A percentile compares a stretch with the other conserved stretches of the same genome.
Conservation (phyloP, 2,113 vertebrate species). For the Parus major region DNA sequence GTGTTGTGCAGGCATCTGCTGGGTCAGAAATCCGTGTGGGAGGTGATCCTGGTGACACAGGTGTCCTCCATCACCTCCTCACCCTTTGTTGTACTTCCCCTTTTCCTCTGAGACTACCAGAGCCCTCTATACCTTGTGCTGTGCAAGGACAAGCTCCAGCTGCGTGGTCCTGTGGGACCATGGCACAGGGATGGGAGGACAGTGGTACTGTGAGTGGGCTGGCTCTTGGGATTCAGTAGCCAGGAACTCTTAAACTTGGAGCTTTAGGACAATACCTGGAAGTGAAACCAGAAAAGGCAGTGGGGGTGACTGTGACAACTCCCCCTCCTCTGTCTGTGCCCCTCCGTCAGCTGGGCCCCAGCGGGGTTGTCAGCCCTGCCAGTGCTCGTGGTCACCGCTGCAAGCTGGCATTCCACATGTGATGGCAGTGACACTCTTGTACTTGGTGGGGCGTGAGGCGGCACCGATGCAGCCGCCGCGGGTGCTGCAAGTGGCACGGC, state of each 20-base stretch:
- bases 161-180: fast-evolving
- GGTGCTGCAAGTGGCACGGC: background rate
- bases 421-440: background rate
- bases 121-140: background rate
- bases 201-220: too few relatives aligned
- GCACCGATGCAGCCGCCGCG: background rate
- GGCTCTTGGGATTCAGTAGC: background rate
- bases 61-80: background rate
- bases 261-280: background rate
- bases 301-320: background rate
- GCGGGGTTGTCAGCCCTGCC: background rate
- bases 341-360: fast-evolving
- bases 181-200: fast-evolving
- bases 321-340: background rate
- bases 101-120: background rate
- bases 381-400: background rate
- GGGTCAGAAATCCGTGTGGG: background rate
- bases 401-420: background rate
- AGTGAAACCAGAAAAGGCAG: background rate
- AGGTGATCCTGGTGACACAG: background rate
- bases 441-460: background rate
- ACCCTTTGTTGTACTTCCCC: background rate
- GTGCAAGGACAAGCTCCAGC: background rate
- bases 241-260: background rate
- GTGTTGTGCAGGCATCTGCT: background rate